Evolutionary conservation across 1,140 invertebrate species (phyloP), one percentile per base, ranked within the genome.

Genomic region (Spodoptera frugiperda): DNA sequence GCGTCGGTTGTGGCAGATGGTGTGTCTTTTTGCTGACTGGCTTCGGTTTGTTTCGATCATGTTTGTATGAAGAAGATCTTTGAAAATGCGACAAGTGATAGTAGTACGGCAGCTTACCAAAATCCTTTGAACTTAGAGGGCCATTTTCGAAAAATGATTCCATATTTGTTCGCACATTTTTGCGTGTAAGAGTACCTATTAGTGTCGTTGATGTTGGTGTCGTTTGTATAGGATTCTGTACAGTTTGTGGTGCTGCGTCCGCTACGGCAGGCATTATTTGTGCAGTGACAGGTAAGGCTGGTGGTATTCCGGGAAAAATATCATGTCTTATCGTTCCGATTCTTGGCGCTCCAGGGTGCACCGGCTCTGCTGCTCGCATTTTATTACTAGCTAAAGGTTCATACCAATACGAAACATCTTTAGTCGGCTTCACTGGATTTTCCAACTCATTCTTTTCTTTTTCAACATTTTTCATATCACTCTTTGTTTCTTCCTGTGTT

Each of bases 11-110:
- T 30, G 54, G 19, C 21, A 57, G 25, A 21, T 59, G 21, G 8
- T 21, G 49, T 33, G 33, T 39, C 33, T 39, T 39, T 39, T 39
- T 39, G 8, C 33, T 39, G 0, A 39, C 33, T 39, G 33, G 33
- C 33, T 51, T 51, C 48, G 14, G 48, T n/a, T 51, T 11, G 2
- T 19, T 65, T 44, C 51, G 71, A 11, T 53, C 61, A 44, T 55
- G 54, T 33, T 70, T 44, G 67, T 91, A 91, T 33, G 89, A 88
- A 14, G 85, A 70, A 15, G 78, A 44, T 71, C 87, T 84, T 63
- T 92, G 89, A 15, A 90, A 89, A 49, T 81, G 78, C 49, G 89
- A 87, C 48, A 88, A 76, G 17, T 87, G 85, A 57, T 90, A 90
- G 46, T 89, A 88, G 77, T 91, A 91, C 8, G 89, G 87, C 8